These are phyloP conservation scores for Hyles vespertilio DNA, from an alignment of 1,140 invertebrate species.

Conservation along the genomic window DNA sequence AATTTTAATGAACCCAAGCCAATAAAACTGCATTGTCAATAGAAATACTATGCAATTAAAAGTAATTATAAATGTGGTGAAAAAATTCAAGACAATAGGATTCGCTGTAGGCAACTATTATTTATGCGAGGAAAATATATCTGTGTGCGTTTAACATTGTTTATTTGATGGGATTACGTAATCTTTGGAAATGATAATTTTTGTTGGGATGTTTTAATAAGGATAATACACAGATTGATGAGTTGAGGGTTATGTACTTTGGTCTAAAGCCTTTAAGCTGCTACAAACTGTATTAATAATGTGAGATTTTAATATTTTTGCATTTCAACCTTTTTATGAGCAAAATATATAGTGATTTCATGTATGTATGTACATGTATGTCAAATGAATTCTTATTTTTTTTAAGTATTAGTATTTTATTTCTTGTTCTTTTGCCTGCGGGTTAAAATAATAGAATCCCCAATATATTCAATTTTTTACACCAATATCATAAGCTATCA, in stretches of 20 bases:
- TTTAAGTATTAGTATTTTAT: too few species aligned
- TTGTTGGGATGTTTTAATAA: too few species aligned
- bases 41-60: background rate
- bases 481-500: background rate
- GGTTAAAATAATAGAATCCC: background rate
- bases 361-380: too few species aligned
- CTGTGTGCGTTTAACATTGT: background rate
- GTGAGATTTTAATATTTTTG: too few species aligned
- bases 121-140: background rate
- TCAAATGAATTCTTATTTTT: too few species aligned
- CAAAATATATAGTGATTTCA: too few species aligned
- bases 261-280: too few species aligned
- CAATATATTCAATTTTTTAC: slow-evolving; percentile 3
- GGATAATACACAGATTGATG: too few species aligned
- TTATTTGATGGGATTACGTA: background rate
- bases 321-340: too few species aligned
- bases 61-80: background rate
- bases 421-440: too few species aligned
- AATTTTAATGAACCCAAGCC: slow-evolving; percentile 1
- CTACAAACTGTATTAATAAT: too few species aligned
- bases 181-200: background rate
- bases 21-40: slow-evolving; percentile 4
- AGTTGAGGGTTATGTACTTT: too few species aligned
- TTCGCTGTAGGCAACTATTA: background rate
- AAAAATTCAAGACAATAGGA: slow-evolving; percentile 4